Base-by-base conservation (phyloP, 2,888 invertebrate species). In the Rhagonycha lutea region DNA sequence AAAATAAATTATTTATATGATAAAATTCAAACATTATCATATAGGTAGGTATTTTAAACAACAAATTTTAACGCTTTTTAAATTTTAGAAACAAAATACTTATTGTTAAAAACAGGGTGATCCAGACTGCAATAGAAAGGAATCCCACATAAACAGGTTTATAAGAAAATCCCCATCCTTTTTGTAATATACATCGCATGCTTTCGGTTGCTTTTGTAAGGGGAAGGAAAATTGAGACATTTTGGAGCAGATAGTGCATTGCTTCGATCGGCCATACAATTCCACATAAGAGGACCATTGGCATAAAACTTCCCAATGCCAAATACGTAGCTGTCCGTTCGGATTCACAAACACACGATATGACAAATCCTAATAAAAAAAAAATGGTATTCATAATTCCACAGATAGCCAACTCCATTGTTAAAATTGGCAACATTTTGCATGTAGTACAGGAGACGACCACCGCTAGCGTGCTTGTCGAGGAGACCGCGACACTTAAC, bases 251-350 rank as follows among this genome's bases (percentile, higher is more conserved):
- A 0, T 90, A 88, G 84, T 96, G 96, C 95, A 98, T 98, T 61
- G 94, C 97, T 90, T 98, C 96, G 78, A 97, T 91, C 0, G 98
- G 98, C 98, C 98, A 98, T 81, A 98, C 94, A 77, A 98, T 96
- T 69, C 96, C 96, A 81, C 96, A 96, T 5, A 96, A 88, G 92
- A 96, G 91, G 18, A 96, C 93, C 86, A 96, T 94, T 1, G 96
- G 96, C 77, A 96, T 86, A 87, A 96, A 96, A 0, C 95, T 95
- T 0, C 96, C 96, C 87, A 96, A 90, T 0, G 96, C 95, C 83
- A 96, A 88, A 84, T 96, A 96, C 0, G 96, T 96, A 0, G 96
- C 96, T 0, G 94, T 95, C 77, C 95, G 90, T 85, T 96, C 96
- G 5, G 92, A 95, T 70, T 95, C 95, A 81, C 94, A 95, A 8